These are phyloP conservation scores for Leucophenga varia DNA, from an alignment of 1,140 invertebrate species.

Conservation along the genomic window DNA sequence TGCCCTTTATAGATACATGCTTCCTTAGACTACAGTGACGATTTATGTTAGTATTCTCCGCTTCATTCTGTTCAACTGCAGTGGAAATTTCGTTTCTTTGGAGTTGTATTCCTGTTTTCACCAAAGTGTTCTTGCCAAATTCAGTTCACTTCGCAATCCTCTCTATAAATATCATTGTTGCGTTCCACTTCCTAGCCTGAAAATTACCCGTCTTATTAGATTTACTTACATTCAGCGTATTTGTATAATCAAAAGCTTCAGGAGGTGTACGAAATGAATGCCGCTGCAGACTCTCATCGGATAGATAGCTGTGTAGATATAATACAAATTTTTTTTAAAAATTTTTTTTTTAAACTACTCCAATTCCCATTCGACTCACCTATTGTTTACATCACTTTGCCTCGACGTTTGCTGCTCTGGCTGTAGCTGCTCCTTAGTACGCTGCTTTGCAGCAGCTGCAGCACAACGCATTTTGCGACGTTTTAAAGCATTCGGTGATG, in stretches of 20 bases:
- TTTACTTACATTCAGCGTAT: constrained; percentile 26
- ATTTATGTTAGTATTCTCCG: too few species aligned
- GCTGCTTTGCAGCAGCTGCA: constrained; percentile 9
- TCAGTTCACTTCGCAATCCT: too few species aligned
- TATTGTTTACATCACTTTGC: constrained; percentile 3
- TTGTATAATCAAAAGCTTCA: constrained; percentile 32
- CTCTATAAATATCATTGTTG: too few species aligned
- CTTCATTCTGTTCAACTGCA: too few species aligned
- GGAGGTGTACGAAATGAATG: constrained; percentile 46
- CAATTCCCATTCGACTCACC: constrained; percentile 12
- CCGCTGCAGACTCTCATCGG: constrained; percentile 26
- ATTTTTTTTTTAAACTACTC: not conserved
- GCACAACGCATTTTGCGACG: constrained; percentile 25
- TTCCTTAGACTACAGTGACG: too few species aligned
- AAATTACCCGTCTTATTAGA: too few species aligned
- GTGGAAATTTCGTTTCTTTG: too few species aligned
- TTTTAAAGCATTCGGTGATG: constrained; percentile 59
- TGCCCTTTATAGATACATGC: too few species aligned
- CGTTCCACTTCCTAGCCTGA: too few species aligned
- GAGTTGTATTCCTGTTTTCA: too few species aligned
- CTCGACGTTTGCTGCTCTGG: not conserved
- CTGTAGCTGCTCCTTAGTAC: not conserved
- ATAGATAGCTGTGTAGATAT: constrained; percentile 9
- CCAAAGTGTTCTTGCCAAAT: too few species aligned
- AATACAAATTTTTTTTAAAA: too few species aligned